Evolutionary conservation across 2,797 vertebrate genomes (phyloP), one percentile per base, ranked within the genome.

Genomic region (Chrysolophus pictus): DNA sequence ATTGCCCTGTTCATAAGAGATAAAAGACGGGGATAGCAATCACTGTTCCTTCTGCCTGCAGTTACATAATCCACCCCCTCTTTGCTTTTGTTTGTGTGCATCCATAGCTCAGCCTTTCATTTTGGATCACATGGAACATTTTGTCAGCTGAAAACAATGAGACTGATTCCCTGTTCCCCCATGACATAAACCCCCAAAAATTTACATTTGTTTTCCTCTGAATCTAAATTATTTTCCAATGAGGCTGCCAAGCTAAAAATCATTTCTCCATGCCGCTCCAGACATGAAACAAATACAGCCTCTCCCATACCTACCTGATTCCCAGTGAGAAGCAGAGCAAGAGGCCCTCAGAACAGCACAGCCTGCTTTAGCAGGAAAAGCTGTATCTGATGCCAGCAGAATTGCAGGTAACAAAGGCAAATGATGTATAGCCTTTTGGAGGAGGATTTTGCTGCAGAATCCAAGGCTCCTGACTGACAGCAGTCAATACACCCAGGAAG

Each of bases 141-240:
- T 93, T 93, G 86, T 95, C 49, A 91, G 91, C 31, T 85, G 91
- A 94, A 96, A 95, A 95, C 94, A 96, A 79, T 96, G 86, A 91
- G 82, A 62, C 60, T 64, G 90, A 93, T 86, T 71, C 77, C 91
- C 71, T 63, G 55, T 74, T 91, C 74, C 4, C 56, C 33, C 47
- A 11, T 88, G 91, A 92, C 74, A 95, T 95, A 95, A 96, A 92
- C 19, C 42, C 79, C 85, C 1, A 73, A 88, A 96, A 93, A 96
- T 95, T 88, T 82, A 84, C 71, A 91, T 91, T 95, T 92, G 70
- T 70, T 91, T 93, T 81, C 56, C 74, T 87, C 64, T 82, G 64
- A 73, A 88, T 91, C 44, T 26, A 49, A 93, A 64, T 92, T 73
- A 84, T 88, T 95, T 96, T 95, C 93, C 94, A 92, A 9, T 53